Evolutionary conservation across 2,797 vertebrate species (phyloP).

Genomic region (Lindbergichthys nudifrons): DNA sequence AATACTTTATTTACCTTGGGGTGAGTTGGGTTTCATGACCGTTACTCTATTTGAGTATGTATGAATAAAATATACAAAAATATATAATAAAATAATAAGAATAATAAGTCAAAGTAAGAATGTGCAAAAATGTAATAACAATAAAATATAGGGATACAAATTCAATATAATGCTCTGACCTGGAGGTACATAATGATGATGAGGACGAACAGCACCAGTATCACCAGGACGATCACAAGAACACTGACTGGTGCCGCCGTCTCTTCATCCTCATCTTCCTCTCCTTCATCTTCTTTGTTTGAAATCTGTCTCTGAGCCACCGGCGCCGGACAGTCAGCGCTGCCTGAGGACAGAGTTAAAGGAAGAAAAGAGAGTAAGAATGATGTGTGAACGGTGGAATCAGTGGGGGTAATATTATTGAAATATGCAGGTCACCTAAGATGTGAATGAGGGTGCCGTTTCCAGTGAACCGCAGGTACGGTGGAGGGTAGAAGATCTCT

Average conservation of each 20-base stretch:
- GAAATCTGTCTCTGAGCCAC: slow-evolving; percentile 1
- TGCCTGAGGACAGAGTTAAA: slow-evolving; percentile 29
- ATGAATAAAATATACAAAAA: no score
- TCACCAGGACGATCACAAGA: slow-evolving; percentile 53
- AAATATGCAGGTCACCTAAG: slow-evolving; percentile 38
- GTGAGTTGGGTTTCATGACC: no score
- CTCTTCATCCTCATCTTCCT: neutral
- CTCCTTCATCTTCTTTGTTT: neutral
- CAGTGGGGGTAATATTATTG: no score
- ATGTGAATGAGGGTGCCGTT: slow-evolving; percentile 72
- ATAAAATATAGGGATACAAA: neutral
- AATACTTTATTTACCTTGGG: neutral
- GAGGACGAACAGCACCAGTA: slow-evolving; percentile 45
- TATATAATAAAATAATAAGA: no score
- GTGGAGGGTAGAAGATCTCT: slow-evolving; percentile 61
- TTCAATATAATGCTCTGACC: slow-evolving; percentile 35
- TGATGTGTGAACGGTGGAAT: no score
- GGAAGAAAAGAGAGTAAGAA: neutral
- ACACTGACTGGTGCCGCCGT: neutral
- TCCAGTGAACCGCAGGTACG: slow-evolving; percentile 41
- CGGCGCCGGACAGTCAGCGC: slow-evolving; percentile 7
- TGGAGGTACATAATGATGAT: slow-evolving; percentile 55
- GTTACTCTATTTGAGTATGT: no score
- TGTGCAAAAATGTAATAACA: neutral
- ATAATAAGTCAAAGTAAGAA: no score